Evolutionary conservation across 2,888 invertebrate species (phyloP).

Genomic region (Papilio demoleus): DNA sequence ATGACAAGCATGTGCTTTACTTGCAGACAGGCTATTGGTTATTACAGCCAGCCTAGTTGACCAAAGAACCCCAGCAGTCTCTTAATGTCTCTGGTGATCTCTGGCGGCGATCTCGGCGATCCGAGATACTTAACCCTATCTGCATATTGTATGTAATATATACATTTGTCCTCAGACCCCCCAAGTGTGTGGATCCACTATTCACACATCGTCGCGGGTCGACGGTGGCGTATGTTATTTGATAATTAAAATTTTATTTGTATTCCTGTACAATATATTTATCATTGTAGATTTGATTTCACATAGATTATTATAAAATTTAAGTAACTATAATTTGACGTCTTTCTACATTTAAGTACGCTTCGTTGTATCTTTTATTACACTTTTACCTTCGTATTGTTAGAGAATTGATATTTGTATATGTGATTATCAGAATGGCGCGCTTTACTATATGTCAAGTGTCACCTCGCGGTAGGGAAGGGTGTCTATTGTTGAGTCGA

Average conservation of each 20-base stretch:
- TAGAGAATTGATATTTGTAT: too few species aligned
- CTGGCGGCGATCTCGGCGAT: too few species aligned
- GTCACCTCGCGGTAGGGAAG: too few species aligned
- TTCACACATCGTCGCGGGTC: slow-evolving; percentile 18
- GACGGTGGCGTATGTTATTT: slow-evolving; percentile 23
- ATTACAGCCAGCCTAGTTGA: too few species aligned
- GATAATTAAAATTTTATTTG: background rate
- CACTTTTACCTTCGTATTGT: background rate
- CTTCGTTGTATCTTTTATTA: background rate
- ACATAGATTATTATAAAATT: background rate
- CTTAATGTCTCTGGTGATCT: too few species aligned
- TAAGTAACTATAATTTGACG: background rate
- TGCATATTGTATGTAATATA: background rate
- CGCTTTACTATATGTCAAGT: too few species aligned
- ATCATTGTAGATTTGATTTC: background rate
- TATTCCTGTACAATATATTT: background rate
- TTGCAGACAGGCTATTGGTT: too few species aligned
- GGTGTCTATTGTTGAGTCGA: too few species aligned
- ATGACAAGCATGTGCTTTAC: too few species aligned
- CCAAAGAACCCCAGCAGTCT: too few species aligned
- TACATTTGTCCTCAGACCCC: slow-evolving; percentile 18
- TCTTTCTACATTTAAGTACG: background rate
- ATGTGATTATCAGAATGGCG: too few species aligned
- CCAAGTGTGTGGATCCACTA: slow-evolving; percentile 7
- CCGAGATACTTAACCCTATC: too few species aligned